Evolutionary conservation across 1,140 invertebrate genomes (phyloP).

Genomic region (Bilobella aurantiaca): DNA sequence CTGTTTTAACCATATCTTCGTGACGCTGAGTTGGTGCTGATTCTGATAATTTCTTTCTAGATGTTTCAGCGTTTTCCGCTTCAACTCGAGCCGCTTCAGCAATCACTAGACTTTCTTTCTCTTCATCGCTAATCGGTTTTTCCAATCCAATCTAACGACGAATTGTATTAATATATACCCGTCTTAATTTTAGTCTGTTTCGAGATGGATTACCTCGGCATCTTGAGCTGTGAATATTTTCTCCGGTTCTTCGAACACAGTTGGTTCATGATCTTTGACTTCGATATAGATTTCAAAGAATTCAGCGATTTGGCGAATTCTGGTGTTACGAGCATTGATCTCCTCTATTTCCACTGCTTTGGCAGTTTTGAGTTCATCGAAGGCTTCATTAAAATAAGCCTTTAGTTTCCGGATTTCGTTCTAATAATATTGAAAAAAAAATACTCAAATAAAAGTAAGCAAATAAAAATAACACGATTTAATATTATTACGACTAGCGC

Average conservation of each 20-base stretch:
- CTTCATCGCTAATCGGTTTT: too few relatives aligned
- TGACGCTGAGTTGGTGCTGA: too few relatives aligned
- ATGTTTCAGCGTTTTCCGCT: background rate
- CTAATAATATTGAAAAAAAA: constrained; percentile 10
- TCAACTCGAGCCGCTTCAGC: constrained; percentile 30
- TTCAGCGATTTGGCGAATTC: constrained; percentile 1
- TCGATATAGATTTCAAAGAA: background rate
- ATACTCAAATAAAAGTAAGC: background rate
- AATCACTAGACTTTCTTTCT: too few relatives aligned
- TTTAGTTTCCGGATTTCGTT: constrained; percentile 27
- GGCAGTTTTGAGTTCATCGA: constrained; percentile 13
- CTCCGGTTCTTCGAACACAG: constrained; percentile 1
- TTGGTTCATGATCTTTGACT: background rate
- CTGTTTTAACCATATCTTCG: too few relatives aligned
- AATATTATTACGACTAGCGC: background rate
- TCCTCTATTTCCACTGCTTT: constrained; percentile 14
- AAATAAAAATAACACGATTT: background rate
- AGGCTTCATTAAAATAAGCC: constrained; percentile 23
- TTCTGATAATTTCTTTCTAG: too few relatives aligned
- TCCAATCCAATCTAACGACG: too few relatives aligned
- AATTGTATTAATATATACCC: too few relatives aligned
- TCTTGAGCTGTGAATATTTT: constrained; percentile 11
- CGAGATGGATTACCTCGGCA: background rate
- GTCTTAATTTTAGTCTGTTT: too few relatives aligned
- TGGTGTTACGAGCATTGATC: background rate